phyloP scores from a whole-genome alignment of 2,797 vertebrate genomes.

The Syngnathus rostellatus region DNA sequence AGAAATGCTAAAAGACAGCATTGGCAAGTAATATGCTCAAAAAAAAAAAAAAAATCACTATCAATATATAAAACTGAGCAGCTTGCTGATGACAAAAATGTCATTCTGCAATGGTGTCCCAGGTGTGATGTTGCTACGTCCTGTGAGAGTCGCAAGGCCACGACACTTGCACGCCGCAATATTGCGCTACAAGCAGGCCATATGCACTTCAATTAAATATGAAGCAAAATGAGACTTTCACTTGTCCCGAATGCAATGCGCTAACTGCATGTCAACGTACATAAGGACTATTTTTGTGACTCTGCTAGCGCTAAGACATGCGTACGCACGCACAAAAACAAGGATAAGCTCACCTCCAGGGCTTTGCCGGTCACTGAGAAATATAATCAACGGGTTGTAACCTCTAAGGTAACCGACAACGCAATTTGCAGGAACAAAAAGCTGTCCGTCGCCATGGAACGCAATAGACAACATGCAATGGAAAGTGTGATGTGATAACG shows the following conservation, averaged over 20 bases:
- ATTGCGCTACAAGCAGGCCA: not conserved
- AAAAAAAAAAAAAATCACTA: not conserved
- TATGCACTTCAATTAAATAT: not conserved
- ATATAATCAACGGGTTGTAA: constrained; percentile 42
- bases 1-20: not conserved
- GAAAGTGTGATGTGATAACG: too few species aligned
- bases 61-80: not conserved
- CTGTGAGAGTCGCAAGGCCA: constrained; percentile 1
- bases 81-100: not conserved
- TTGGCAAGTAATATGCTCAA: not conserved
- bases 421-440: constrained; percentile 23
- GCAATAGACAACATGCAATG: constrained; percentile 2
- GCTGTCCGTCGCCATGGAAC: constrained; percentile 26
- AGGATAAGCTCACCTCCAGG: constrained; percentile 14
- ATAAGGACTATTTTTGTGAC: not conserved
- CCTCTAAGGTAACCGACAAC: constrained; percentile 38
- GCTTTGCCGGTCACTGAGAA: constrained; percentile 29
- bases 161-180: not conserved
- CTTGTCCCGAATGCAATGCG: not conserved
- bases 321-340: not conserved
- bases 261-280: constrained; percentile 1
- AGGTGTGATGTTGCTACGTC: not conserved
- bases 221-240: not conserved
- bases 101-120: not conserved
- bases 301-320: not conserved